Percentiles rank a stretch among this genome's conserved stretches.
Conservation (phyloP, 2,888 invertebrate species). For the Apamea sordens region DNA sequence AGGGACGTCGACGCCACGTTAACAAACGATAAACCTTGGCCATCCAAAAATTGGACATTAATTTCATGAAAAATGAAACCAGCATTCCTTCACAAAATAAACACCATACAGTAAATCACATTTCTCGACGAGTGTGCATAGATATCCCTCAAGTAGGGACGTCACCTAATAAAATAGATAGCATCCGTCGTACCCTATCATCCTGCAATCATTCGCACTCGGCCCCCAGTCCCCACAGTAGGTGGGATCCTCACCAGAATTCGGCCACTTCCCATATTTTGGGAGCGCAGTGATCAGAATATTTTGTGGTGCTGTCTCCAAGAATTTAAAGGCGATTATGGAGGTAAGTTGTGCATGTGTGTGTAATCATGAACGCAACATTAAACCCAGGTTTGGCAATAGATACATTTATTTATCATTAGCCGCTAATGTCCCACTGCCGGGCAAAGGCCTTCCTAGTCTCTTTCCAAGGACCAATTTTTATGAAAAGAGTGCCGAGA, state of each 20-base stretch:
- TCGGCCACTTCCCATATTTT: conserved; percentile 17
- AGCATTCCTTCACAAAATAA: background rate
- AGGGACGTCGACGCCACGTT: no score
- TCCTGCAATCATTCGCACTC: conserved; percentile 70
- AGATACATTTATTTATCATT: no score
- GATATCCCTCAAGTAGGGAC: conserved; percentile 55
- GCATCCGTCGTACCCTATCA: conserved; percentile 71
- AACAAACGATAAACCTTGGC: background rate
- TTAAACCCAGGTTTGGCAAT: no score
- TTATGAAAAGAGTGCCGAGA: no score
- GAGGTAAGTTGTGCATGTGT: conserved; percentile 51
- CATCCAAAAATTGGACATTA: background rate
- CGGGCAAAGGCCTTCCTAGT: no score
- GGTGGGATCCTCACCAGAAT: conserved; percentile 34
- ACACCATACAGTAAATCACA: conserved; percentile 18
- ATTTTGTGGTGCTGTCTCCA: conserved; percentile 7
- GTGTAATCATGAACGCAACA: background rate
- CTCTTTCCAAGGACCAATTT: no score
- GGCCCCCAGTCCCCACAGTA: conserved; percentile 41
- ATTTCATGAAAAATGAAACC: background rate
- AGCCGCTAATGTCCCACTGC: no score
- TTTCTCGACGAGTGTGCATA: conserved; percentile 54
- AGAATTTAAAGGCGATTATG: conserved; percentile 19
- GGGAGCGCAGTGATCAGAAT: conserved; percentile 2
- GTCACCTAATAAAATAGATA: conserved; percentile 71